Base-by-base conservation (phyloP, 2,113 vertebrate species). In the Xiphophorus maculatus region DNA sequence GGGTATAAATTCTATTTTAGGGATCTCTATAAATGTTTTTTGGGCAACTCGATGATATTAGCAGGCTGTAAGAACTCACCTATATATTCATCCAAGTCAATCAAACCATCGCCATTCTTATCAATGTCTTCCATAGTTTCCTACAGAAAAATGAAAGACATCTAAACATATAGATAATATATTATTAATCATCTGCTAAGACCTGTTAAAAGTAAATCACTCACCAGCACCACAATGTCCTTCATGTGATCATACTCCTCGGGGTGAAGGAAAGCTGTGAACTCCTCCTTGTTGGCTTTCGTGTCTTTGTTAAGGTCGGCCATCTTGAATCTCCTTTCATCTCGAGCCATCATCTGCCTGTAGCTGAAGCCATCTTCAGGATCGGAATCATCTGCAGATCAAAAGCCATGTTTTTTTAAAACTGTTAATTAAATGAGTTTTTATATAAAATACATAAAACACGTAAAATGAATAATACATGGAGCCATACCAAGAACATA, bases 61-160 rank as follows among this genome's bases (percentile, higher is more conserved):
- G 0, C 28, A 14, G 13, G 25, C 42, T 67, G 2, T 7, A 37
- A 37, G 12, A 44, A 85, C 95, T 95, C 86, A 99, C 98, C 97
- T 7, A 99, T 99, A 82, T 99, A 99, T 69, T 99, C 98, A 66
- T 99, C 94, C 71, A 99, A 88, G 83, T 99, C 96, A n/a, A 99
- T 99, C 81, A 97, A 96, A 28, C 98, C 97, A 72, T 99, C 98
- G 27, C 95, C 96, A 12, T 99, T 98, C 91, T 99, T 99, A 92
- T 99, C 98, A 1, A 99, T 99, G 89, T 99, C 98, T 83, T 99
- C 98, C 97, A 99, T 98, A 6, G 98, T 99, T 91, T 99, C 98
- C 98, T 99, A 66, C 3, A 72, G 70, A 35, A 67, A 64, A 71
- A 15, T 61, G 54, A 15, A 28, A 74, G 22, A 37, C 25, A 4